These are phyloP conservation scores for Donacobius atricapilla DNA, from an alignment of 2,113 vertebrate species.

Conservation along the genomic window DNA sequence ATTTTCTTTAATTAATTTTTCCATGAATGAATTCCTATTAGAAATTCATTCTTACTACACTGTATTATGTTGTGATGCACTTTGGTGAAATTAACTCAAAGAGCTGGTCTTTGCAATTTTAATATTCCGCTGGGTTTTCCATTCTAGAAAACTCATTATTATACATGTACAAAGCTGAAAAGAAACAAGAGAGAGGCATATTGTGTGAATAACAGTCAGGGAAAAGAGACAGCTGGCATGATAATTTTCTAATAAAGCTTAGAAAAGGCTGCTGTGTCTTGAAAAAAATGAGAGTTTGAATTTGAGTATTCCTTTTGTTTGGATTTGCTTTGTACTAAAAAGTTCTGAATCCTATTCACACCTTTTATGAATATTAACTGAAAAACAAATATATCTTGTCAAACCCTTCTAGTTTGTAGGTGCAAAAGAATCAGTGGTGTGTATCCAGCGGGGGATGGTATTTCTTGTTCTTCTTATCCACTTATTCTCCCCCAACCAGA, in stretches of 20 bases:
- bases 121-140: conserved; percentile 79
- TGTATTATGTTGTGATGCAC: conserved; percentile 73
- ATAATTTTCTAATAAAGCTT: conserved; percentile 79
- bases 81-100: conserved; percentile 74
- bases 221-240: conserved; percentile 80
- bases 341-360: conserved; percentile 73
- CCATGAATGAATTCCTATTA: conserved; percentile 65
- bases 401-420: conserved; percentile 47
- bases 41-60: conserved; percentile 72
- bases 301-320: conserved; percentile 71
- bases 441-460: conserved; percentile 54
- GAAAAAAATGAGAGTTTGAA: conserved; percentile 71
- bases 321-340: conserved; percentile 72
- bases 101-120: conserved; percentile 75
- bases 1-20: conserved; percentile 72
- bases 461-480: conserved; percentile 35
- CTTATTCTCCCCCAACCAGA: conserved; percentile 23
- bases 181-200: conserved; percentile 82
- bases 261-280: conserved; percentile 74
- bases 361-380: conserved; percentile 70
- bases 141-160: conserved; percentile 85
- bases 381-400: conserved; percentile 72
- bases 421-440: conserved; percentile 57
- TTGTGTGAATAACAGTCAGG: conserved; percentile 85
- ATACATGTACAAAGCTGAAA: conserved; percentile 81